phyloP scores from a whole-genome alignment of 1,140 invertebrate genomes.

The Ptiloglossa arizonensis region DNA sequence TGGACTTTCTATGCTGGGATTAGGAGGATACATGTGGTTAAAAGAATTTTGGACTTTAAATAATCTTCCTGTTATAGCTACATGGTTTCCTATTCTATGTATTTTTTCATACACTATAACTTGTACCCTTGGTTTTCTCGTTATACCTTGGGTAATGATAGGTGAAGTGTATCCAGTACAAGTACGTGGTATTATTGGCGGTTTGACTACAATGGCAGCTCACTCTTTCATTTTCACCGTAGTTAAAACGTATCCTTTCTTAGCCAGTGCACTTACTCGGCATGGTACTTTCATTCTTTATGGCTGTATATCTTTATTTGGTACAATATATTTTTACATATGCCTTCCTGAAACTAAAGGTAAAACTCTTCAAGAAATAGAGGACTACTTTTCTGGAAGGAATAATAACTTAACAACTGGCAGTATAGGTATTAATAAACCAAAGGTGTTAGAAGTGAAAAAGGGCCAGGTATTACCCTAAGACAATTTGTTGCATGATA shows the following conservation, averaged over 20 bases:
- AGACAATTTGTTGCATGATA: neutral
- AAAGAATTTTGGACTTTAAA: constrained; percentile 78
- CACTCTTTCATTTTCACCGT: constrained; percentile 86
- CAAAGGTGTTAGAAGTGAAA: constrained; percentile 67
- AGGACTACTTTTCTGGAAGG: constrained; percentile 86
- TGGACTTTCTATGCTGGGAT: constrained; percentile 84
- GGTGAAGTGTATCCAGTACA: constrained; percentile 87
- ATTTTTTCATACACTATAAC: constrained; percentile 85
- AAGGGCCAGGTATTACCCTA: constrained; percentile 76
- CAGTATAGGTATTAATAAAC: constrained; percentile 55
- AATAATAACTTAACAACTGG: constrained; percentile 77
- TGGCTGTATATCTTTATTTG: constrained; percentile 84
- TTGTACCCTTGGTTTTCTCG: constrained; percentile 86
- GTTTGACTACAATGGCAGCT: constrained; percentile 85
- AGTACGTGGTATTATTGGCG: constrained; percentile 86
- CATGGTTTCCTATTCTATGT: constrained; percentile 85
- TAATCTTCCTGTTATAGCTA: constrained; percentile 73
- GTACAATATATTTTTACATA: constrained; percentile 83
- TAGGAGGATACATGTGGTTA: constrained; percentile 84
- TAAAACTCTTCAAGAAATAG: constrained; percentile 89
- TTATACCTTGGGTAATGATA: constrained; percentile 89
- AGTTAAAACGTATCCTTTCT: constrained; percentile 86
- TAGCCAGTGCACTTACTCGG: constrained; percentile 81
- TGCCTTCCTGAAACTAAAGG: constrained; percentile 92
- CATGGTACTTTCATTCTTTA: constrained; percentile 86